phyloP scores from a whole-genome alignment of 2,113 vertebrate genomes.

The Leptodactylus fuscus region DNA sequence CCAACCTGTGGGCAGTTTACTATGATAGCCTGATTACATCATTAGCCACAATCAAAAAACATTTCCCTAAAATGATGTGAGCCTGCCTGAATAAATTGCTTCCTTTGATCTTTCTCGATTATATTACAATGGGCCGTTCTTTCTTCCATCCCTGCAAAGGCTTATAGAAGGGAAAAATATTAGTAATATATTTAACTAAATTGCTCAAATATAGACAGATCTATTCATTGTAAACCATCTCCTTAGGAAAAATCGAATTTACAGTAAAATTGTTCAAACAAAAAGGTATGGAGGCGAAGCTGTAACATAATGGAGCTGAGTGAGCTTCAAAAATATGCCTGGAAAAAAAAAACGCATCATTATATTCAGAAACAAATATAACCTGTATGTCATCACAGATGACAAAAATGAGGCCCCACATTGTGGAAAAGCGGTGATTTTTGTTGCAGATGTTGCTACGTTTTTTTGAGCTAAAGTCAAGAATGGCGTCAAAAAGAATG shows the following conservation, averaged over 20 bases:
- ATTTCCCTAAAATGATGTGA: slow-evolving; percentile 79
- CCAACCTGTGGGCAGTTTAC: slow-evolving; percentile 74
- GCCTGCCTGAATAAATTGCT: slow-evolving; percentile 75
- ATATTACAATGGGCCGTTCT: slow-evolving; percentile 78
- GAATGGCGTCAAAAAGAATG: no score
- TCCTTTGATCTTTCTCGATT: slow-evolving; percentile 79
- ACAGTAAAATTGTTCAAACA: slow-evolving; percentile 35
- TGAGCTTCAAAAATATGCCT: not conserved
- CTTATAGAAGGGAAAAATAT: slow-evolving; percentile 44
- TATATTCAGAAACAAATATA: not conserved
- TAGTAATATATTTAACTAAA: slow-evolving; percentile 55
- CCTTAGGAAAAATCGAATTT: slow-evolving; percentile 51
- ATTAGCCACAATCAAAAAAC: slow-evolving; percentile 81
- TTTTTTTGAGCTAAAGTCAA: no score
- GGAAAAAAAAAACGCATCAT: not conserved
- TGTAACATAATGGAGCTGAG: slow-evolving; percentile 3
- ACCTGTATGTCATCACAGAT: no score
- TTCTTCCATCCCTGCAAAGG: slow-evolving; percentile 62
- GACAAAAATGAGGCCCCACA: no score
- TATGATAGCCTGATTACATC: slow-evolving; percentile 79
- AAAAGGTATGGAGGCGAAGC: not conserved
- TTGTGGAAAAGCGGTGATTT: no score
- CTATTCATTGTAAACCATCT: slow-evolving; percentile 48
- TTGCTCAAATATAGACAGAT: slow-evolving; percentile 47
- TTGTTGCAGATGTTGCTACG: no score